phyloP scores from a whole-genome alignment of 2,888 invertebrate species.

The Papilio elwesi region DNA sequence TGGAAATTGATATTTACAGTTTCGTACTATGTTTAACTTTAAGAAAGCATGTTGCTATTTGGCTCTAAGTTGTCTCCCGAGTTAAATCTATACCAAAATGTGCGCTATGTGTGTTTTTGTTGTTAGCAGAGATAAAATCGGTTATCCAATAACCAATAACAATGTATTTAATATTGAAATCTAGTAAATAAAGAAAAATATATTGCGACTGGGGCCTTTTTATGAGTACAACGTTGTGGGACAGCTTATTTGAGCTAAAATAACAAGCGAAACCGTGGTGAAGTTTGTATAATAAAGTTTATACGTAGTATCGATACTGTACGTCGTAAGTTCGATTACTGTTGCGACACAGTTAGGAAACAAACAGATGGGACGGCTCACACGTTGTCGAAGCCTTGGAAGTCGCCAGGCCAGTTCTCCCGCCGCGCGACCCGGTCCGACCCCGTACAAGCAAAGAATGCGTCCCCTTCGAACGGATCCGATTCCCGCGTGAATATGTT shows the following conservation, averaged over 20 bases:
- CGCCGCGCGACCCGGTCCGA: slow-evolving; percentile 75
- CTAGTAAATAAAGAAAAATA: no score
- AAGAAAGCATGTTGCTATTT: neutral
- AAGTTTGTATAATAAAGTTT: neutral
- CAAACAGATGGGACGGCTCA: slow-evolving; percentile 53
- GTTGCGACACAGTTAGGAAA: slow-evolving; percentile 42
- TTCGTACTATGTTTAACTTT: neutral
- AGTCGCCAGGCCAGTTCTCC: slow-evolving; percentile 81
- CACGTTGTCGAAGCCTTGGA: slow-evolving; percentile 75
- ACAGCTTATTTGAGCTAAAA: neutral
- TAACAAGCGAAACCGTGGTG: neutral
- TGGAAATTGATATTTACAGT: neutral
- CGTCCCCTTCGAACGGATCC: slow-evolving; percentile 95
- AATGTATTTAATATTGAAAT: no score
- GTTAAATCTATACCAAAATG: neutral
- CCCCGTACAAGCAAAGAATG: slow-evolving; percentile 89
- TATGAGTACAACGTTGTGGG: neutral
- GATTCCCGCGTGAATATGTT: slow-evolving; percentile 94
- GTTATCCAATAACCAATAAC: neutral
- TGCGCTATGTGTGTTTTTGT: neutral
- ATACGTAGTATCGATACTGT: neutral
- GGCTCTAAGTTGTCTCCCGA: neutral
- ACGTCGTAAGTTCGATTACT: neutral
- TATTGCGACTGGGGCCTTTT: neutral
- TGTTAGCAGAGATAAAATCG: neutral